Evolutionary conservation across 2,888 invertebrate species (phyloP).

Genomic region (Orthosia gracilis): DNA sequence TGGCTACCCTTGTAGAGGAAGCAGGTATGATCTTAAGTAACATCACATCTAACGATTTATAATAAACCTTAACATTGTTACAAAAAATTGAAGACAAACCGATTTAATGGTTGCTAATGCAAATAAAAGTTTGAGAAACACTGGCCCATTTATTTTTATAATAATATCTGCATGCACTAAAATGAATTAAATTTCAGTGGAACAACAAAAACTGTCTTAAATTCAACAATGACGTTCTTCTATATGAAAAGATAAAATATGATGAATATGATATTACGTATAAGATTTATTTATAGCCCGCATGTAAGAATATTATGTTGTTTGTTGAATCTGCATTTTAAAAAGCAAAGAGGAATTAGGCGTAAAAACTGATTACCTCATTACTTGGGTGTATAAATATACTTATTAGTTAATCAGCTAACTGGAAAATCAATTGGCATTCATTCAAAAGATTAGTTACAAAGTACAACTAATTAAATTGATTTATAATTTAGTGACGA

Average conservation of each 20-base stretch:
- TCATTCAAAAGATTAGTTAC: too few species aligned
- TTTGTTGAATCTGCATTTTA: slow-evolving; percentile 1
- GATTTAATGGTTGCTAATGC: too few species aligned
- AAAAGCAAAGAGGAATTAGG: not conserved
- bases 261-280: not conserved
- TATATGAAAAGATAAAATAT: slow-evolving; percentile 16
- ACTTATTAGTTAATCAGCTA: not conserved
- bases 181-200: not conserved
- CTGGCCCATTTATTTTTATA: slow-evolving; percentile 12
- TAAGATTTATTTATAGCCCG: not conserved
- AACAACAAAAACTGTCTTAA: slow-evolving; percentile 8
- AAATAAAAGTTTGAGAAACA: slow-evolving; percentile 21
- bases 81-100: too few species aligned
- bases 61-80: too few species aligned
- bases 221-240: slow-evolving; percentile 22
- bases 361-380: not conserved
- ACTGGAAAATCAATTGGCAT: too few species aligned
- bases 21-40: not conserved
- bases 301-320: slow-evolving; percentile 8
- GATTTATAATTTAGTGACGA: too few species aligned
- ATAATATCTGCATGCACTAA: slow-evolving; percentile 3
- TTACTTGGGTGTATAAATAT: not conserved
- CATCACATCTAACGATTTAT: too few species aligned
- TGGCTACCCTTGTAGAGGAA: not conserved
- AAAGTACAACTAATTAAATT: too few species aligned